Evolutionary conservation across 2,797 vertebrate species (phyloP).

Genomic region (Caiman crocodilus): DNA sequence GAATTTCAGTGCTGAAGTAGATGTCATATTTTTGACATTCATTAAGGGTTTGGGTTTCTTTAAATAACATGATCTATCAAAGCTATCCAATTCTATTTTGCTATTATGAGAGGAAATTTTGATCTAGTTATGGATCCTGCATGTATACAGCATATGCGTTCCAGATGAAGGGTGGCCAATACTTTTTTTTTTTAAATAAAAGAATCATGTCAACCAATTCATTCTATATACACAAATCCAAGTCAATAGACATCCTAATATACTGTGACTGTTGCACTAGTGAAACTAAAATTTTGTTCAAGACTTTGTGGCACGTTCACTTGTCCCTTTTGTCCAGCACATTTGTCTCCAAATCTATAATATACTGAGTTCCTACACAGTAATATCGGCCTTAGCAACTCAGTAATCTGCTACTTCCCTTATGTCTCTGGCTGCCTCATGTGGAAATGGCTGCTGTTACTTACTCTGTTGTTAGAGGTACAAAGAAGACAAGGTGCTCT

Average conservation of each 20-base stretch:
- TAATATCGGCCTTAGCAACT: neutral
- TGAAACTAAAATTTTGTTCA: neutral
- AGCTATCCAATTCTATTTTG: slow-evolving; percentile 14
- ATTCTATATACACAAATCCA: neutral
- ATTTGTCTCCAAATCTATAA: neutral
- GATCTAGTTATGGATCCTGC: neutral
- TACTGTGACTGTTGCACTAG: neutral
- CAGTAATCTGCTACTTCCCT: neutral
- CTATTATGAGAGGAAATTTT: neutral
- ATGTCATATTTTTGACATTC: neutral
- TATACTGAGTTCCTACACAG: neutral
- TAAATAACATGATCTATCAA: neutral
- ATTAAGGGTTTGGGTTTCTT: neutral
- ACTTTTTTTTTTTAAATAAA: neutral
- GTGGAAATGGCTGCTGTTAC: neutral
- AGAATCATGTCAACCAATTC: neutral
- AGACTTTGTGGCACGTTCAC: neutral
- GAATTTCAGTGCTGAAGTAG: neutral
- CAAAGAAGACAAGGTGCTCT: neutral
- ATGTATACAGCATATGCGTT: neutral
- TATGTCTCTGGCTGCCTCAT: neutral
- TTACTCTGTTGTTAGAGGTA: neutral
- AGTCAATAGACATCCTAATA: neutral
- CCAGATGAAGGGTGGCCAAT: neutral
- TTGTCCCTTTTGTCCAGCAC: neutral